A percentile compares a stretch with the other conserved stretches of the same genome.
These are phyloP conservation scores for Sitta europaea DNA, from an alignment of 2,113 vertebrate genomes.

Conservation along the genomic window DNA sequence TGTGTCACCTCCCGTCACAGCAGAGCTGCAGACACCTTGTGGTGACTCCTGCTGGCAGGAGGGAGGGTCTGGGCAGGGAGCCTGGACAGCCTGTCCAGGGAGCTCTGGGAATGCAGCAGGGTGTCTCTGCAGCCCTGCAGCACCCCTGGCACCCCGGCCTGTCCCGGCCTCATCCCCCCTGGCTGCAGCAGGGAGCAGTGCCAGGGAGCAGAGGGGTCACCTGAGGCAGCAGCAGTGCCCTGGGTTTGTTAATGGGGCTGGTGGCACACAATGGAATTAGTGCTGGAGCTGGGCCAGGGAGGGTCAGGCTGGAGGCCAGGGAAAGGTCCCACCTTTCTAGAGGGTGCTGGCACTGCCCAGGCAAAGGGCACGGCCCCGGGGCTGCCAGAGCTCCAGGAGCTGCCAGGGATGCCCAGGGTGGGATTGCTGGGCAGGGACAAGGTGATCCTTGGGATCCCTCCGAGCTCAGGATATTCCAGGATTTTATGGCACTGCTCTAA, in stretches of 20 bases:
- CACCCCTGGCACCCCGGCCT: too few relatives aligned
- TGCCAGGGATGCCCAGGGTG: background rate
- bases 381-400: background rate
- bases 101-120: background rate
- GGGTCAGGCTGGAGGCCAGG: rapidly evolving
- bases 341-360: background rate
- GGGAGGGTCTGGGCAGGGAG: rapidly evolving
- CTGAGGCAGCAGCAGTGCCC: rapidly evolving
- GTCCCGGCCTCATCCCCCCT: background rate
- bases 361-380: background rate
- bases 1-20: background rate
- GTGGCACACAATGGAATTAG: background rate
- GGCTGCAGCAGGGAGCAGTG: too few relatives aligned
- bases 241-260: background rate
- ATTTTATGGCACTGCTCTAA: background rate
- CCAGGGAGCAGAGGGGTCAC: background rate
- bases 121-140: background rate
- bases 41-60: background rate
- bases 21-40: background rate
- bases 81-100: background rate
- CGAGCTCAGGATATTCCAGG: background rate
- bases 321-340: too few relatives aligned
- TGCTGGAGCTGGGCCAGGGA: background rate
- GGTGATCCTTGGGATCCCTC: background rate
- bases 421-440: background rate